Base-by-base conservation (phyloP, 1,140 invertebrate species). In the Andrena cerasifolii region DNA sequence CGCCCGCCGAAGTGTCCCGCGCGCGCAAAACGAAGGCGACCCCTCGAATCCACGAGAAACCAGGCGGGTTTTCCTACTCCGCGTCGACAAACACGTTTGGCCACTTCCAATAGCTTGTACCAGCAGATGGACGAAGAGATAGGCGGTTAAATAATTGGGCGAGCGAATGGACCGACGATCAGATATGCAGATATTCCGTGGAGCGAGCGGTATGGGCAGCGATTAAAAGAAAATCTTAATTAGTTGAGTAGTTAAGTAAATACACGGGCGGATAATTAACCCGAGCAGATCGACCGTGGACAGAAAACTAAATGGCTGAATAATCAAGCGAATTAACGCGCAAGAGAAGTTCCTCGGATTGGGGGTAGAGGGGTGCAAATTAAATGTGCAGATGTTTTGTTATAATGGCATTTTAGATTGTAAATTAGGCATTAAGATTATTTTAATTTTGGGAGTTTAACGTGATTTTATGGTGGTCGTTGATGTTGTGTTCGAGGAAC, bases 161-260 rank as follows among this genome's bases (percentile, higher is more conserved):
- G 72, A 33, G 6, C 51, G 40, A 36, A n/a, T 6, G n/a, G 24
- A 36, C 21, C 24, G 54, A 8, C 18, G 10, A 49, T 49, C 28
- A 36, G 53, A 3, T 66, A 58, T 36, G 62, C 14, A 16, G 51
- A 67, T 75, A 75, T 47, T 4, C 26, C 26, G 24, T 36, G 28
- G 7, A 10, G 1, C 18, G 49, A 26, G 49, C 16, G 33, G 65
- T 47, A 67, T 21, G 40, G 40, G n/a, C 5, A 45, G 5, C 40
- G 73, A 76, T 76, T 68, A 45, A 76, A 76, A 76, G 63, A 76
- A 76, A 76, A 76, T 76, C 73, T 76, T 76, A 76, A 76, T 76
- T 76, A 76, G 73, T 68, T 45, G 63, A 47, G 51, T 58, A 36
- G 63, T 76, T 76, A 68, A 76, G 51, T 58, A 58, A 76, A 76